phyloP scores from a whole-genome alignment of 2,888 invertebrate species.

The Pediacus dermestoides region DNA sequence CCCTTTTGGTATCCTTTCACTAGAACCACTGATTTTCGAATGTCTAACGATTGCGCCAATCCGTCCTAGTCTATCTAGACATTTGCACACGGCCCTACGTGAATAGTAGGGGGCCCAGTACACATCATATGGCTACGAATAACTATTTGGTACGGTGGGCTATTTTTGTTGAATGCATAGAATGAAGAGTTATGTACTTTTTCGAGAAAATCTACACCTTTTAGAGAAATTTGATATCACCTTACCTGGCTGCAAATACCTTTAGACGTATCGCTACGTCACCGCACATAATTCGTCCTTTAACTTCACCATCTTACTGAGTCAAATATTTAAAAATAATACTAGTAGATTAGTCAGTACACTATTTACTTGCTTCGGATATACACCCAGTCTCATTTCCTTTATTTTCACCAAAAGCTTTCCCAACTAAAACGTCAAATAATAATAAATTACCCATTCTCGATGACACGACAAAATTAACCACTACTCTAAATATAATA shows the following conservation, averaged over 20 bases:
- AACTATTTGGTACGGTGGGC: conserved; percentile 52
- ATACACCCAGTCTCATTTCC: too few species aligned
- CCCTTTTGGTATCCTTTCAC: conserved; percentile 50
- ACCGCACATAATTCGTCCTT: too few species aligned
- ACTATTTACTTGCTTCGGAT: too few species aligned
- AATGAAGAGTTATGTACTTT: conserved; percentile 43
- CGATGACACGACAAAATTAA: too few species aligned
- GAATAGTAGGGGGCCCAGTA: conserved; percentile 20
- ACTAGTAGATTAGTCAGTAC: too few species aligned
- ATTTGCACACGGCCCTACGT: conserved; percentile 59
- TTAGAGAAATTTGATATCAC: conserved; percentile 45
- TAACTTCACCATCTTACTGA: too few species aligned
- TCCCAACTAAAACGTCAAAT: too few species aligned
- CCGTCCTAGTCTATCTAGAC: conserved; percentile 58
- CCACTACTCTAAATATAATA: too few species aligned
- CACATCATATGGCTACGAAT: conserved; percentile 43
- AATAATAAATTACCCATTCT: too few species aligned
- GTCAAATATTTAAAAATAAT: too few species aligned
- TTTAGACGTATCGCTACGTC: background rate
- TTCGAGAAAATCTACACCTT: conserved; percentile 48
- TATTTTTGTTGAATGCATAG: conserved; percentile 53
- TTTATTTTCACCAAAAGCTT: too few species aligned
- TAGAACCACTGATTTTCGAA: conserved; percentile 61
- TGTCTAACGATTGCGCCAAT: conserved; percentile 52
- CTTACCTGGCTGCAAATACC: conserved; percentile 25